These are phyloP conservation scores for Nezara viridula DNA, from an alignment of 2,888 invertebrate species.

Conservation along the genomic window DNA sequence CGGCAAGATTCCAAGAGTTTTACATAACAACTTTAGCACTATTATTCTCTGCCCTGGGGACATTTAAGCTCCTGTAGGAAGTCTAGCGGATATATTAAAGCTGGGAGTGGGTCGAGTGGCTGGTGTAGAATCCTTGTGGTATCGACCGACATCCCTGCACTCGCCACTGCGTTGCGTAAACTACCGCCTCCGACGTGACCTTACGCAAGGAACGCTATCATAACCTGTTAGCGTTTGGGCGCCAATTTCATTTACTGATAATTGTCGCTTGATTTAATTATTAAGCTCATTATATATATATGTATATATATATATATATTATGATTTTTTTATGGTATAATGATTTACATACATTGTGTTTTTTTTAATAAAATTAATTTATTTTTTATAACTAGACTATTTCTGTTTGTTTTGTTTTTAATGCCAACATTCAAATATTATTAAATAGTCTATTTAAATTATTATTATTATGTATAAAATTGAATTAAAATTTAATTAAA, in stretches of 20 bases:
- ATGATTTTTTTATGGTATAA: too few relatives aligned
- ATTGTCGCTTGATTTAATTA: not conserved
- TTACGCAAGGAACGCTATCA: not conserved
- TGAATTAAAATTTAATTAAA: too few relatives aligned
- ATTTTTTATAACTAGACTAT: too few relatives aligned
- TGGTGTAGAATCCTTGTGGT: not conserved
- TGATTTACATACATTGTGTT: too few relatives aligned
- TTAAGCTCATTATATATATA: too few relatives aligned
- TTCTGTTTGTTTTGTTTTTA: too few relatives aligned
- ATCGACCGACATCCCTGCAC: conserved; percentile 40
- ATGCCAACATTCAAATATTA: too few relatives aligned
- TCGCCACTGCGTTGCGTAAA: conserved; percentile 44
- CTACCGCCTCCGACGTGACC: conserved; percentile 26
- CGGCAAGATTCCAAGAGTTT: not conserved
- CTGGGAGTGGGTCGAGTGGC: not conserved
- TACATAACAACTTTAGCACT: not conserved
- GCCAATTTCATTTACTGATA: not conserved
- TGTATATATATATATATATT: too few relatives aligned
- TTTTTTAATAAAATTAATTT: too few relatives aligned
- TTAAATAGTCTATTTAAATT: too few relatives aligned
- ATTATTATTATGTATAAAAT: too few relatives aligned
- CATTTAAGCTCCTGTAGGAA: not conserved
- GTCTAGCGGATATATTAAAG: not conserved
- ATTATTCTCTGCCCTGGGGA: not conserved
- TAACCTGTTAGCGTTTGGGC: not conserved